Percentiles rank a stretch among this genome's conserved stretches.
phyloP scores from a whole-genome alignment of 1,140 invertebrate species.

The Apis florea region DNA sequence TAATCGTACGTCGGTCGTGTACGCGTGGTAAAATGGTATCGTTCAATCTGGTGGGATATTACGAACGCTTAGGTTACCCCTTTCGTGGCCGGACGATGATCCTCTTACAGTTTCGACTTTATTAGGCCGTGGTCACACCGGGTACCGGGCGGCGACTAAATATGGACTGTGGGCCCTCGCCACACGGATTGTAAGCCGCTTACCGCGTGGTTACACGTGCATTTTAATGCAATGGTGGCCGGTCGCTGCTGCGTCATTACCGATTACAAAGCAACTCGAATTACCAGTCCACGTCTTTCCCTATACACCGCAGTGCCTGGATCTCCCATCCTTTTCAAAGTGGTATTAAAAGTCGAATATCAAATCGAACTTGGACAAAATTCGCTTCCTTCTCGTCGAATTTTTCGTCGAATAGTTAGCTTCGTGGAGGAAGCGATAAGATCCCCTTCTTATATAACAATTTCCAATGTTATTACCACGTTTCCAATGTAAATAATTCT shows the following conservation, averaged over 20 bases:
- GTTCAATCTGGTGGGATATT: constrained; percentile 51
- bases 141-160: constrained; percentile 56
- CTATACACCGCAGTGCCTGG: background rate
- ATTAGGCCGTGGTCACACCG: constrained; percentile 52
- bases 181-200: constrained; percentile 59
- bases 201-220: constrained; percentile 51
- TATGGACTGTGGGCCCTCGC: constrained; percentile 36
- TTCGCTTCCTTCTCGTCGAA: too few species aligned
- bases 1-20: background rate
- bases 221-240: constrained; percentile 58
- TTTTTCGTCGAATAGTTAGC: too few species aligned
- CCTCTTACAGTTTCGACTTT: constrained; percentile 67
- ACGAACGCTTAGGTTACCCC: constrained; percentile 50
- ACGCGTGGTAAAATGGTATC: constrained; percentile 29
- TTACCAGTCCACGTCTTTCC: background rate
- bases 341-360: background rate
- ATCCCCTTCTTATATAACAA: too few species aligned
- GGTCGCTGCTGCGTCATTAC: constrained; percentile 58
- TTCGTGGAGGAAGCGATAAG: too few species aligned
- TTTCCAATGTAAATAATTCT: too few species aligned
- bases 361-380: too few species aligned
- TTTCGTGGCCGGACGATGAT: constrained; percentile 51
- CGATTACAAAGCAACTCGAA: constrained; percentile 58
- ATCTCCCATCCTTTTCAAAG: background rate
- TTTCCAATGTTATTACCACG: too few species aligned